Evolutionary conservation across 2,113 vertebrate species (phyloP).

Genomic region (Thermophis baileyi): DNA sequence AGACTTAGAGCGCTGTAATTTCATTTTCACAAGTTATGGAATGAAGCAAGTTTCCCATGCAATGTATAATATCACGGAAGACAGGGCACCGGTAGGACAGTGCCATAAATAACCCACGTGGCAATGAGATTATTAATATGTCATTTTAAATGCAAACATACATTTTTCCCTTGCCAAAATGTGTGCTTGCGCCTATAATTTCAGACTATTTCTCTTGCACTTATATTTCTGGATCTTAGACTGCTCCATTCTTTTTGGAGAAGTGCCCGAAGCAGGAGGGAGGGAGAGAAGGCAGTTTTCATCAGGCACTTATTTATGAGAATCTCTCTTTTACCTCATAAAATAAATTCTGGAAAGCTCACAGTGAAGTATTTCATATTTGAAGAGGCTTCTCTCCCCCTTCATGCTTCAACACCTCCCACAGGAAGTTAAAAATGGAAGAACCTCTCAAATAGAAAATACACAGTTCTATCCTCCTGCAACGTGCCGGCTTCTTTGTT

Average conservation of each 20-base stretch:
- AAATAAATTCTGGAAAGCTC: conserved; percentile 19
- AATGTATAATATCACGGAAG: not conserved
- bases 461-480: not conserved
- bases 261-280: not conserved
- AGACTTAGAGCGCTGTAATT: not conserved
- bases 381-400: not conserved
- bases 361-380: conserved; percentile 13
- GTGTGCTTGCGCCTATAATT: not conserved
- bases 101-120: not conserved
- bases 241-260: not conserved
- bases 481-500: conserved; percentile 14
- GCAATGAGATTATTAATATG: not conserved
- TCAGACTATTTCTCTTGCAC: not conserved
- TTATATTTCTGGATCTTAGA: not conserved
- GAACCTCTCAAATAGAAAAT: conserved; percentile 22
- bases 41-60: not conserved
- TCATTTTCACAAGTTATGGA: not conserved
- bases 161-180: not conserved
- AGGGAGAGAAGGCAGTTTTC: not conserved
- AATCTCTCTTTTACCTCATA: not conserved
- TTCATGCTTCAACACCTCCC: conserved; percentile 30
- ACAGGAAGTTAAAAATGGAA: conserved; percentile 19
- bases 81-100: not conserved
- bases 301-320: not conserved
- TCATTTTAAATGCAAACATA: not conserved